Percentiles rank a stretch among this genome's conserved stretches.
These are phyloP conservation scores for Drosophila subsilvestris DNA, from an alignment of 2,888 invertebrate species.

Conservation along the genomic window DNA sequence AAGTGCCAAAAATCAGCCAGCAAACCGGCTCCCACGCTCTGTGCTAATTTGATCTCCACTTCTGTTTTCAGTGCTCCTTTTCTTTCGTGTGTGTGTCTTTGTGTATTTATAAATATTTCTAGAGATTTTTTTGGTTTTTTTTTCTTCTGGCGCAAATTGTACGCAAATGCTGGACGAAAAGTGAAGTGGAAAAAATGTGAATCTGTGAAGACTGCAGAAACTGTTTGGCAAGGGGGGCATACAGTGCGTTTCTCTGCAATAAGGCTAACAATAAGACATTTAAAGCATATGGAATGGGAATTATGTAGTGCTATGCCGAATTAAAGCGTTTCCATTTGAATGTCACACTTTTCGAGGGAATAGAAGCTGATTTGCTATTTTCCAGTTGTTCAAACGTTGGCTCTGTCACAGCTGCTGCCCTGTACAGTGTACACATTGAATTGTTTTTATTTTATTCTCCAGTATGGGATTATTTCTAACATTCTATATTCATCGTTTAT, in stretches of 20 bases:
- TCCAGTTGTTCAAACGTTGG: too few species aligned
- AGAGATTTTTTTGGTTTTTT: conserved; percentile 28
- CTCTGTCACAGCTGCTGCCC: too few species aligned
- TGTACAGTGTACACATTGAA: too few species aligned
- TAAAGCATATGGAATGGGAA: neutral
- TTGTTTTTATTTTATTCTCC: too few species aligned
- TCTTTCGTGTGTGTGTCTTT: conserved; percentile 12
- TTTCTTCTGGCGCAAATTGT: conserved; percentile 39
- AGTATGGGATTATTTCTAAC: too few species aligned
- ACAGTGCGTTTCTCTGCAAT: neutral
- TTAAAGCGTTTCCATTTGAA: too few species aligned
- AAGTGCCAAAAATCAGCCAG: conserved; percentile 32
- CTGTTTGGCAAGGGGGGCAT: neutral
- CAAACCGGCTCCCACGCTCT: conserved; percentile 80
- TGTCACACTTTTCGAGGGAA: too few species aligned
- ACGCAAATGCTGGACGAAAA: conserved; percentile 69
- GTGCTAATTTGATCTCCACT: conserved; percentile 81
- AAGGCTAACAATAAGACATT: neutral
- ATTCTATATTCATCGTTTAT: too few species aligned
- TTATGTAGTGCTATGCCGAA: conserved; percentile 1
- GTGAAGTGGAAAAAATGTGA: conserved; percentile 56
- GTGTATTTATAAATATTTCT: conserved; percentile 72
- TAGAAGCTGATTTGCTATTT: too few species aligned
- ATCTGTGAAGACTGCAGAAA: conserved; percentile 8
- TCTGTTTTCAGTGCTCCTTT: conserved; percentile 46